Percentiles rank a stretch among this genome's conserved stretches.
Evolutionary conservation across 1,140 invertebrate species (phyloP).

Genomic region (Lysiphlebus fabarum): DNA sequence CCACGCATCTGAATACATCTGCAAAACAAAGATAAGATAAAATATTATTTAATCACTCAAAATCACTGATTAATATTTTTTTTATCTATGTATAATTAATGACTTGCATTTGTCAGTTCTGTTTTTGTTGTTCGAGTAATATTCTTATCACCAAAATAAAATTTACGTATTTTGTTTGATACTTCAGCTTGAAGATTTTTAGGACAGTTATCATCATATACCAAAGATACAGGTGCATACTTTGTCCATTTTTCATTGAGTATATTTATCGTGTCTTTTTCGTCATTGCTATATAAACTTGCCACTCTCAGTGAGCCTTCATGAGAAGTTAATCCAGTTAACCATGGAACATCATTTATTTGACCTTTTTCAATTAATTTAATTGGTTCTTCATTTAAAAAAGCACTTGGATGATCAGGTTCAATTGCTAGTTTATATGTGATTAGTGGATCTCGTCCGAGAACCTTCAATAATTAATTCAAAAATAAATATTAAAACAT

Average conservation of each 20-base stretch:
- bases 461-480: constrained; percentile 52
- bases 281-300: neutral
- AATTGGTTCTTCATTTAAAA: constrained; percentile 60
- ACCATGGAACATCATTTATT: constrained; percentile 60
- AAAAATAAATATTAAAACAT: neutral
- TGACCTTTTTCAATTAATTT: constrained; percentile 50
- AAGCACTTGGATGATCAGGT: constrained; percentile 61
- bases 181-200: constrained; percentile 44
- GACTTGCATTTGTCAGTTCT: constrained; percentile 57
- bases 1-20: constrained; percentile 62
- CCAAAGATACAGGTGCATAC: constrained; percentile 59
- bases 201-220: constrained; percentile 59
- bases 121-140: constrained; percentile 53
- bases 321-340: constrained; percentile 64
- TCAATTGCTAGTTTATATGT: constrained; percentile 69
- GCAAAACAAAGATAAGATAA: constrained; percentile 10
- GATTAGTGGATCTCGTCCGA: constrained; percentile 69
- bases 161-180: constrained; percentile 56
- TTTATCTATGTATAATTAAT: neutral
- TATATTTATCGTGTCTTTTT: constrained; percentile 13
- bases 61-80: no score
- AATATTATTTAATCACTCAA: neutral
- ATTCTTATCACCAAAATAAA: constrained; percentile 59
- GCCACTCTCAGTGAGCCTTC: constrained; percentile 53
- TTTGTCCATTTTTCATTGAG: constrained; percentile 58